Base-by-base conservation (phyloP, 2,797 vertebrate genomes). In the Cottoperca gobio region DNA sequence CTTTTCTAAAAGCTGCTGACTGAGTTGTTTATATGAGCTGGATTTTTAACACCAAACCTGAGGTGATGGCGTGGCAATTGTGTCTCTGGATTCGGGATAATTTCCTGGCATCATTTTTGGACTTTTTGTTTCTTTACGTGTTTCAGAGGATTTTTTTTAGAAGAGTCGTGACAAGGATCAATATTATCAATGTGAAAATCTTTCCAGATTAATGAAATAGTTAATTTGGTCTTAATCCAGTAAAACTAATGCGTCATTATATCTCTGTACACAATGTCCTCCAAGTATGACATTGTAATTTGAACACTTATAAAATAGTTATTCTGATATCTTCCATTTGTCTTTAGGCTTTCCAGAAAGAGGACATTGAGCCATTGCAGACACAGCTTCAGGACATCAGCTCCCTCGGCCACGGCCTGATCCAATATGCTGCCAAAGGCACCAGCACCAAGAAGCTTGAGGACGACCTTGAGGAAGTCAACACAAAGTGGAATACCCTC, bases 281-380 rank as follows among this genome's bases (percentile, higher is more conserved):
- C 5, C 21, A 64, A 49, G 46, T 39, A 31, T 66, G 1, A 62
- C 40, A 42, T 11, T 68, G 17, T 78, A 39, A 48, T 72, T 68
- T 60, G 37, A 70, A 5, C 19, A 45, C 26, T 37, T 28, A 7
- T 48, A 52, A 40, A 58, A 37, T 37, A 35, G 68, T 74, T 19
- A n/a, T 49, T 68, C 24, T 53, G 21, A 60, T 50, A 78, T 74
- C 21, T 85, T 68, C 9, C 8, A 39, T 86, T 76, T 85, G 61
- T 83, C 48, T 90, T 16, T 85, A 99, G 98, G 92, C 94, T 60
- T 99, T 99, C 94, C 97, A 99, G 90, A 99, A 99, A 91, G 96
- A 97, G 78, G 95, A 97, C 78, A 97, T 98, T 55, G 98, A 99
- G 76, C 95, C 97, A 1, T 88, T 99, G 55, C 97, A 99, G 87